Evolutionary conservation across 2,888 invertebrate species (phyloP), one percentile per base, ranked within the genome.

Genomic region (Mythimna lalbum): DNA sequence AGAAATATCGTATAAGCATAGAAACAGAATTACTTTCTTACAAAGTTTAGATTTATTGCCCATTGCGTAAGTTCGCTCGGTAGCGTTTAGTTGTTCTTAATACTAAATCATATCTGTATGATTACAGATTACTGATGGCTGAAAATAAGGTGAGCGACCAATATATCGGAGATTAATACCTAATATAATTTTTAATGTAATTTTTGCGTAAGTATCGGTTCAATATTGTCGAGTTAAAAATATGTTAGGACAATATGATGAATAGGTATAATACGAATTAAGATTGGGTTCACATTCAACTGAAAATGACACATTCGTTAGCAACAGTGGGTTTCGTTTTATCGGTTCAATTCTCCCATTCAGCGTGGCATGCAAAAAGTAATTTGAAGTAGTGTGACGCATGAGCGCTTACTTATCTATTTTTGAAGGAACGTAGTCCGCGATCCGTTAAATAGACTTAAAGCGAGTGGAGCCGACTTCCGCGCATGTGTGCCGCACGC

Each of bases 41-140:
- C 90, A 90, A 94, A 94, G 92, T 94, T 94, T 91, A 93, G 94
- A 95, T 95, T 95, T 95, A 95, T 95, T 93, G 93, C 90, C 88
- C 89, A 91, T 92, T 92, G 91, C 91, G 92, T 92, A 92, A 93
- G 90, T 92, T 92, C 81, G 87, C 89, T 93, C 91, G 89, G 90
- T 89, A 91, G 90, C 90, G 90, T 92, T 90, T 92, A 92, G 91
- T 93, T 93, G 93, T 92, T 91, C 92, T 92, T 91, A 91, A 90
- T 91, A 93, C 90, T 94, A 93, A 94, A 95, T 95, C 94, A 95
- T 92, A 93, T 90, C 86, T 89, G 81, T 89, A 85, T 89, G 93
- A 93, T 94, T 90, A 91, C 90, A 88, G 88, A 92, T 90, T 87
- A 91, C 91, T 92, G 92, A 92, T 89, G 87, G 84, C 87, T 89